phyloP scores from a whole-genome alignment of 2,113 vertebrate genomes.

The Phalacrocorax pelagicus region DNA sequence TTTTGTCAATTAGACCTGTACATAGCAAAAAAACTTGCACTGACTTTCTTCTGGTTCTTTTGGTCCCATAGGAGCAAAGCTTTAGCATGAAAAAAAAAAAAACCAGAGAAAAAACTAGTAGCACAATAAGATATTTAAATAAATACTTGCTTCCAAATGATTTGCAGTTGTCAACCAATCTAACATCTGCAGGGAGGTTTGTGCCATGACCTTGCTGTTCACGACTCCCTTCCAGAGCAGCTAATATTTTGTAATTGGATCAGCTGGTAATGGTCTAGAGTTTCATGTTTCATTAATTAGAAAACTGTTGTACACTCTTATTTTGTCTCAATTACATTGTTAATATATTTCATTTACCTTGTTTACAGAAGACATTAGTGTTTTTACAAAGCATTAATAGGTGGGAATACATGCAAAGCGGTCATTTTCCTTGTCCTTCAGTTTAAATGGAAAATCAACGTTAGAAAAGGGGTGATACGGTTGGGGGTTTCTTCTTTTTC shows the following conservation, averaged over 20 bases:
- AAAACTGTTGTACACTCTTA: neutral
- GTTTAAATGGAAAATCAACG: neutral
- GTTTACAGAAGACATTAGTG: neutral
- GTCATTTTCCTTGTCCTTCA: neutral
- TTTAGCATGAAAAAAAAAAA: conserved; percentile 67
- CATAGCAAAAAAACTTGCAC: conserved; percentile 24
- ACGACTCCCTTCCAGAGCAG: conserved; percentile 55
- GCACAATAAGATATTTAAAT: conserved; percentile 78
- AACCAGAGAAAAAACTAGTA: conserved; percentile 79
- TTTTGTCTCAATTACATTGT: conserved; percentile 13
- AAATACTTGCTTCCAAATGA: conserved; percentile 82
- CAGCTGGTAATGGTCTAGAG: conserved; percentile 68
- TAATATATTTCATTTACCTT: conserved; percentile 1
- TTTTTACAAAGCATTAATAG: neutral
- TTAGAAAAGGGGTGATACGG: neutral
- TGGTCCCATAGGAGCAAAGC: neutral
- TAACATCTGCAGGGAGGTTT: conserved; percentile 69
- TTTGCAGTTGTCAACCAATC: conserved; percentile 80
- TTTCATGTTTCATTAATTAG: conserved; percentile 39
- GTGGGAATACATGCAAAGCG: neutral
- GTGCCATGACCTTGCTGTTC: conserved; percentile 45
- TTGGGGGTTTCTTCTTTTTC: neutral
- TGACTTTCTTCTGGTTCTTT: conserved; percentile 29
- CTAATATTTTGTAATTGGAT: conserved; percentile 75
- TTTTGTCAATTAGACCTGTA: conserved; percentile 32